Evolutionary conservation across 2,113 vertebrate species (phyloP).

Genomic region (Brienomyrus brachyistius): DNA sequence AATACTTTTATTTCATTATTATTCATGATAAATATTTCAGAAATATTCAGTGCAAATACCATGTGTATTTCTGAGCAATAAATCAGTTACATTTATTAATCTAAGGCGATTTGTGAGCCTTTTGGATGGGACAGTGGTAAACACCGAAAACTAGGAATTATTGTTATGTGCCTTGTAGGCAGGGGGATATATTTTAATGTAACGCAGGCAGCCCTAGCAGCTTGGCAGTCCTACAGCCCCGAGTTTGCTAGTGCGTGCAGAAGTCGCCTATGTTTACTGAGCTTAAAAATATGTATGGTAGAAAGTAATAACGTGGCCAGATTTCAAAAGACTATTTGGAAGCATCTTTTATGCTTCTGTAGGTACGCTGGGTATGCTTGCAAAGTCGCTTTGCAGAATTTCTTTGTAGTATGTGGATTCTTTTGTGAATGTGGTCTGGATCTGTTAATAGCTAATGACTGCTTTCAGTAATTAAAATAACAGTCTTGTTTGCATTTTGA

Average conservation of each 20-base stretch:
- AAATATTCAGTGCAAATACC: neutral
- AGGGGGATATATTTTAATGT: neutral
- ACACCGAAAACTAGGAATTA: neutral
- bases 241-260: neutral
- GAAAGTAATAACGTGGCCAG: neutral
- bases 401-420: neutral
- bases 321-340: neutral
- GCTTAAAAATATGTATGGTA: neutral
- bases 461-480: neutral
- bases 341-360: neutral
- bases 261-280: neutral
- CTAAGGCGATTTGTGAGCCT: neutral
- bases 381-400: neutral
- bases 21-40: neutral
- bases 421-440: neutral
- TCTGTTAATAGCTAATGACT: neutral
- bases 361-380: neutral
- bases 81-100: neutral
- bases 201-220: neutral
- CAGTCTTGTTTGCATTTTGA: neutral
- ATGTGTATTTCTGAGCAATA: neutral
- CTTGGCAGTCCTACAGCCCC: neutral
- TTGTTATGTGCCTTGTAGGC: neutral
- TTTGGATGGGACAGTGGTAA: neutral
- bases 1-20: neutral